These are phyloP conservation scores for Alsophila aescularia DNA, from an alignment of 2,888 invertebrate genomes.

Conservation along the genomic window DNA sequence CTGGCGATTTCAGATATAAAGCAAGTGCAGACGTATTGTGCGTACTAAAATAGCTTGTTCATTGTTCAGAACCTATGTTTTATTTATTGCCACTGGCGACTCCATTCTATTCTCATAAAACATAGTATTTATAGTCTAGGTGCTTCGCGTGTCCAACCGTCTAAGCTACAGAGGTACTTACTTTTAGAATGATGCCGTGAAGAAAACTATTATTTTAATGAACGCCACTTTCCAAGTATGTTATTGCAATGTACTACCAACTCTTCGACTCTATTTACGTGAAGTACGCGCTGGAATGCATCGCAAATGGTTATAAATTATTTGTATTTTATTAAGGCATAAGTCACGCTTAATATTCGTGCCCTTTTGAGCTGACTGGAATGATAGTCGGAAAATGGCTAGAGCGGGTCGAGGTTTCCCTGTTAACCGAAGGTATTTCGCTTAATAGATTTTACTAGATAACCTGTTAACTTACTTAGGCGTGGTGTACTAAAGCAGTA, in stretches of 20 bases:
- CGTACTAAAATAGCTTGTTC: conserved; percentile 12
- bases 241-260: not conserved
- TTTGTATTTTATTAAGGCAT: conserved; percentile 8
- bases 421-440: conserved; percentile 23
- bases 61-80: too few relatives aligned
- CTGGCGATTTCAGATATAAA: not conserved
- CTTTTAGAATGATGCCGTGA: conserved; percentile 8
- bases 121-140: conserved; percentile 17
- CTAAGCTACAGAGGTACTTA: not conserved
- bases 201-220: conserved; percentile 19
- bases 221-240: conserved; percentile 5
- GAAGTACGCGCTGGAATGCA: conserved; percentile 4
- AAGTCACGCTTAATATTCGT: conserved; percentile 3
- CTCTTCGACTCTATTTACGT: not conserved
- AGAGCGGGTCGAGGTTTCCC: conserved; percentile 44
- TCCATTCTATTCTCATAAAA: conserved; percentile 15
- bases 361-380: conserved; percentile 5
- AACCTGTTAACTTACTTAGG: conserved; percentile 27
- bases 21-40: not conserved
- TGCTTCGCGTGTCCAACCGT: conserved; percentile 4
- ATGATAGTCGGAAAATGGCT: conserved; percentile 18
- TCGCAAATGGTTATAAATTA: conserved; percentile 1
- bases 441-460: conserved; percentile 33
- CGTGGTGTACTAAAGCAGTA: not conserved
- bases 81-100: conserved; percentile 4